Evolutionary conservation across 2,888 invertebrate species (phyloP).

Genomic region (Ennomos fuscantarius): DNA sequence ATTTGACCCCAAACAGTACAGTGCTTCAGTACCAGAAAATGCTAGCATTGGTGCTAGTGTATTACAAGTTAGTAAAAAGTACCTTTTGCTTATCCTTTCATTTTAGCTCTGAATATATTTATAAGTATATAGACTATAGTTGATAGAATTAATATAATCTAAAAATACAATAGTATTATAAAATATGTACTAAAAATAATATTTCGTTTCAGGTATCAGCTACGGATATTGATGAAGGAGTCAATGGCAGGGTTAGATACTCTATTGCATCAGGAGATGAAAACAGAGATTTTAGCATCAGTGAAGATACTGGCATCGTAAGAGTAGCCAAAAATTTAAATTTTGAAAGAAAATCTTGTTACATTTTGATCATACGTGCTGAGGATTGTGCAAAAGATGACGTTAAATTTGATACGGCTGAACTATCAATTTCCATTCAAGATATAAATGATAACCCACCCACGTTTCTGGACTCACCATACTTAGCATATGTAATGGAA

Average conservation of each 20-base stretch:
- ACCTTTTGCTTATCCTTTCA: slow-evolving; percentile 10
- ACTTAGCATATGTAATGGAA: slow-evolving; percentile 97
- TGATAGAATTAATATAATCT: not conserved
- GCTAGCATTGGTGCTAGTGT: slow-evolving; percentile 97
- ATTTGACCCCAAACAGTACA: slow-evolving; percentile 95
- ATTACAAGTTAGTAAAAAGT: slow-evolving; percentile 87
- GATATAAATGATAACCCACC: slow-evolving; percentile 98
- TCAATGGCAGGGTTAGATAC: slow-evolving; percentile 96
- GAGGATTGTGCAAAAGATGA: slow-evolving; percentile 94
- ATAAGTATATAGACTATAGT: too few species aligned
- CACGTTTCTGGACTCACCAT: slow-evolving; percentile 97
- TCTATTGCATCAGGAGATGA: slow-evolving; percentile 95
- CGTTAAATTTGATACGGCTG: slow-evolving; percentile 90
- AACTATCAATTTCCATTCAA: slow-evolving; percentile 92
- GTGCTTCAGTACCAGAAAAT: slow-evolving; percentile 95
- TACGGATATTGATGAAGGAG: slow-evolving; percentile 94
- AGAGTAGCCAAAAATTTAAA: slow-evolving; percentile 97
- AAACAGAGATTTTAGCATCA: slow-evolving; percentile 95
- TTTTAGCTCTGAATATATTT: too few species aligned
- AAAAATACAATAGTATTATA: not conserved
- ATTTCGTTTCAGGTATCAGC: slow-evolving; percentile 89
- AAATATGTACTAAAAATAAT: slow-evolving; percentile 7
- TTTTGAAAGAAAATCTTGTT: slow-evolving; percentile 95
- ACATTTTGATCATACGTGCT: slow-evolving; percentile 92
- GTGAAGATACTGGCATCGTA: slow-evolving; percentile 96